Evolutionary conservation across 2,797 vertebrate genomes (phyloP).

Genomic region (Delichon dasypus): DNA sequence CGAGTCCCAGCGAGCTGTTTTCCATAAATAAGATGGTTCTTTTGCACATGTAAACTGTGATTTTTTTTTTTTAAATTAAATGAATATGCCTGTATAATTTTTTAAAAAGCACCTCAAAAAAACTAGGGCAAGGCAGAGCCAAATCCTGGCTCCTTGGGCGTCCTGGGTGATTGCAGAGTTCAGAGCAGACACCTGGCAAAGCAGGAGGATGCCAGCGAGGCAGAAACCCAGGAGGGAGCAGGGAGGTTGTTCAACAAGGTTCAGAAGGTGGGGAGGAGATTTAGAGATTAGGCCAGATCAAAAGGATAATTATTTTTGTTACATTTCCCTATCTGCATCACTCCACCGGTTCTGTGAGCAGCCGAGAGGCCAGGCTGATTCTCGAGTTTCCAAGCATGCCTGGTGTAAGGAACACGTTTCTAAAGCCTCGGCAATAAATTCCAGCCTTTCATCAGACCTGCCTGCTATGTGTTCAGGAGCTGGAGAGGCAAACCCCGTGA

Average conservation of each 20-base stretch:
- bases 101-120: not conserved
- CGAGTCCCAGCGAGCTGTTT: not conserved
- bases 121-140: not conserved
- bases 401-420: not conserved
- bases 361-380: not conserved
- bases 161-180: not conserved
- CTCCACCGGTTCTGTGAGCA: slow-evolving; percentile 10
- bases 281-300: slow-evolving; percentile 41
- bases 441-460: not conserved
- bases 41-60: rapidly evolving
- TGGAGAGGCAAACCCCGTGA: rapidly evolving
- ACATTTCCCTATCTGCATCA: slow-evolving; percentile 26
- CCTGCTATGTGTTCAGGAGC: not conserved
- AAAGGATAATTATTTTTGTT: slow-evolving; percentile 52
- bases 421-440: not conserved
- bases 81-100: rapidly evolving
- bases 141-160: not conserved
- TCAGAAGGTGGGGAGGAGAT: slow-evolving; percentile 40
- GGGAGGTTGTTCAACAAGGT: slow-evolving; percentile 22
- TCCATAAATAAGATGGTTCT: rapidly evolving
- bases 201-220: not conserved
- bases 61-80: not conserved
- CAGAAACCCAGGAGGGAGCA: not conserved
- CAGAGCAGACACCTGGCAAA: not conserved
- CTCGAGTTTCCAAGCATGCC: not conserved